Percentiles rank a stretch among this genome's conserved stretches.
phyloP scores from a whole-genome alignment of 1,140 invertebrate genomes.

The Zaprionus lachaisei region DNA sequence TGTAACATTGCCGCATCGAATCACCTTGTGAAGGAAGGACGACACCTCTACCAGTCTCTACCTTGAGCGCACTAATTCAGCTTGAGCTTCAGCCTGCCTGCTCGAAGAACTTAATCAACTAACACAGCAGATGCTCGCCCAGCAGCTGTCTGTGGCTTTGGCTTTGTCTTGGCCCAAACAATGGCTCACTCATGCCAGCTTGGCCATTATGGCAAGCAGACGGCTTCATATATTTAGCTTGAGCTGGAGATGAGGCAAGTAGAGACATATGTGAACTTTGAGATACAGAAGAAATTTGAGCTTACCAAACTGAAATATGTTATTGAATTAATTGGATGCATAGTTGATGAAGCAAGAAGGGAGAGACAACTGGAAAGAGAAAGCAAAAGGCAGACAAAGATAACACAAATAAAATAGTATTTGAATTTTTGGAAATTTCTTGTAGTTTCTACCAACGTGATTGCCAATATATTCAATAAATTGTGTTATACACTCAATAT shows the following conservation, averaged over 20 bases:
- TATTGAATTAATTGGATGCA: not conserved
- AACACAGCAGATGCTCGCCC: conserved; percentile 49
- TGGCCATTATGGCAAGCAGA: conserved; percentile 3
- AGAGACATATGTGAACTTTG: not conserved
- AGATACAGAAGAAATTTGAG: not conserved
- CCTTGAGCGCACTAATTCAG: conserved; percentile 22
- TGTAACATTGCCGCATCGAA: conserved; percentile 32
- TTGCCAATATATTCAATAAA: not conserved
- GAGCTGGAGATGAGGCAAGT: too few relatives aligned
- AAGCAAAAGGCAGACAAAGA: not conserved
- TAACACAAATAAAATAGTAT: not conserved
- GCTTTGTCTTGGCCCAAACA: conserved; percentile 19
- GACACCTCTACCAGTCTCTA: not conserved
- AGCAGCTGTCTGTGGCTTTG: conserved; percentile 13
- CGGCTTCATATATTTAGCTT: conserved; percentile 17
- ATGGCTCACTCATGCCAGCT: conserved; percentile 11
- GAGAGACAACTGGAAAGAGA: not conserved
- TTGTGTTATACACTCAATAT: not conserved
- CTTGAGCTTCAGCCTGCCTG: not conserved
- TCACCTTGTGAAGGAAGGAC: not conserved
- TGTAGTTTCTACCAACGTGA: not conserved
- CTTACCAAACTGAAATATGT: not conserved
- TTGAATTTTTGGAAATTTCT: not conserved
- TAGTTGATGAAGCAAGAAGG: not conserved
- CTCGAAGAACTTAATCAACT: conserved; percentile 40